Evolutionary conservation across 2,113 vertebrate genomes (phyloP).

Genomic region (Actinemys pallida): DNA sequence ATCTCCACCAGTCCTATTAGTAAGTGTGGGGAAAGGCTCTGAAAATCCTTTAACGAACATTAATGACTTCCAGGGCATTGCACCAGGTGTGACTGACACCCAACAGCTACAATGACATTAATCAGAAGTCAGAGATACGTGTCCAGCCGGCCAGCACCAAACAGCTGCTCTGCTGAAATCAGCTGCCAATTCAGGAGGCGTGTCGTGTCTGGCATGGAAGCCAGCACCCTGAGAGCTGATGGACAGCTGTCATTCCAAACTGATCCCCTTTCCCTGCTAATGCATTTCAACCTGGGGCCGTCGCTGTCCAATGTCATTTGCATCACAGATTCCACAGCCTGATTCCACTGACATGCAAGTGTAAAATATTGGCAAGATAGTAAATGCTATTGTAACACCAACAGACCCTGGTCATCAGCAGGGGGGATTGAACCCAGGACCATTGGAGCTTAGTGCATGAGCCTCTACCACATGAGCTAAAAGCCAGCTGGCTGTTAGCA

Average conservation of each 20-base stretch:
- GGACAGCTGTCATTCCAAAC: background rate
- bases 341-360: background rate
- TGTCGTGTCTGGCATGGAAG: rapidly evolving
- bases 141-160: background rate
- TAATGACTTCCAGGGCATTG: background rate
- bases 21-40: background rate
- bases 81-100: background rate
- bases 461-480: no score
- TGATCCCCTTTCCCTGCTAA: background rate
- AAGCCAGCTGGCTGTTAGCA: no score
- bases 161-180: background rate
- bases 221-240: rapidly evolving
- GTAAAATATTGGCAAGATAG: background rate
- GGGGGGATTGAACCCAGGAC: no score
- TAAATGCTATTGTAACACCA: no score
- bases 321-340: background rate
- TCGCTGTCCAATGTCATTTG: background rate
- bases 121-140: background rate
- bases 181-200: background rate
- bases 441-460: no score
- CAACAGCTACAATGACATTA: background rate
- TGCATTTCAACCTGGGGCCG: background rate
- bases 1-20: background rate
- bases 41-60: rapidly evolving
- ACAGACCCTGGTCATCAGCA: no score